These are phyloP conservation scores for Chiridota heheva DNA, from an alignment of 35 echinoderm and acorn worm genomes.

Conservation along the genomic window DNA sequence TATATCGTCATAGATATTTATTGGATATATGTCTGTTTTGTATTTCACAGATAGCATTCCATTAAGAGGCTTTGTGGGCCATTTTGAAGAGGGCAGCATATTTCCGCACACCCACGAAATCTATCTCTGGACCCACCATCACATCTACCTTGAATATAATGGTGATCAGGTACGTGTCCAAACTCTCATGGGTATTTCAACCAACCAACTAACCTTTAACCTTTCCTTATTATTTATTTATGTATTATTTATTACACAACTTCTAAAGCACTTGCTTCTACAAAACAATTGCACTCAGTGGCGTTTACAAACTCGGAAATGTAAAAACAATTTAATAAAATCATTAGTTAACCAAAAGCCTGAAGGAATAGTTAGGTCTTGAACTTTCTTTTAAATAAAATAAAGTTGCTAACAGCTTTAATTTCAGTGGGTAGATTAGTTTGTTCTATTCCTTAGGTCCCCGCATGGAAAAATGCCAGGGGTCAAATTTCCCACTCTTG, in stretches of 20 bases:
- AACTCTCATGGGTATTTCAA: background rate
- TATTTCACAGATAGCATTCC: conserved; percentile 74
- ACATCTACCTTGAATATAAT: conserved; percentile 93
- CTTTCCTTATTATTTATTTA: background rate
- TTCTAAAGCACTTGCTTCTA: no score
- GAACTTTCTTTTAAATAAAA: no score
- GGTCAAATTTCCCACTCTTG: no score
- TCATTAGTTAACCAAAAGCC: no score
- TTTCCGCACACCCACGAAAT: conserved; percentile 90
- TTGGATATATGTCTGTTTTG: background rate
- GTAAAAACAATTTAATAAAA: no score
- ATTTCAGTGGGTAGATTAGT: no score
- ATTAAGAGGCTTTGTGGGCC: conserved; percentile 85
- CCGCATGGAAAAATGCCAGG: no score
- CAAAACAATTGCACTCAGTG: no score
- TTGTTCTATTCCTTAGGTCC: no score
- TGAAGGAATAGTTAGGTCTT: no score
- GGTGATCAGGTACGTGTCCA: conserved; percentile 72
- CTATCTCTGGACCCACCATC: conserved; percentile 85
- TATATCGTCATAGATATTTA: background rate
- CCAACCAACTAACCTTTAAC: background rate
- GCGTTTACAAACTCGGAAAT: no score
- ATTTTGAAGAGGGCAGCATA: conserved; percentile 83
- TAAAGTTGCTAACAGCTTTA: no score
- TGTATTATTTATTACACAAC: background rate